Conservation (phyloP, 2,888 invertebrate species). For the Drosophila sordidula region DNA sequence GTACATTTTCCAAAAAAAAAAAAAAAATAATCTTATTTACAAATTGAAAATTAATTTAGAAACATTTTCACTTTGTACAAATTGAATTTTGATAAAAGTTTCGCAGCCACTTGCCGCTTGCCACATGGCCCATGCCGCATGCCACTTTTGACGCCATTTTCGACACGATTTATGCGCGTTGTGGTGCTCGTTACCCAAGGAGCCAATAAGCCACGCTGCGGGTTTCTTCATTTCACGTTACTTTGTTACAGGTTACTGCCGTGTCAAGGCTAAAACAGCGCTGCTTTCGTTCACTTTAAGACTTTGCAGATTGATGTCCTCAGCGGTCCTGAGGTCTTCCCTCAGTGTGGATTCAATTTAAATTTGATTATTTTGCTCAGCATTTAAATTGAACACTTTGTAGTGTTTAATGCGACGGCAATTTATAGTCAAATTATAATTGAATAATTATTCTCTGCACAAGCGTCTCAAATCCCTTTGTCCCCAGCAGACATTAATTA, state of each 20-base stretch:
- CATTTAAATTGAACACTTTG: not conserved
- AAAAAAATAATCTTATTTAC: slow-evolving; percentile 38
- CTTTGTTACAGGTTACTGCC: slow-evolving; percentile 32
- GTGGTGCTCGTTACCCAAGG: slow-evolving; percentile 30
- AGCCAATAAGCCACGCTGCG: slow-evolving; percentile 44
- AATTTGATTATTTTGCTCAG: slow-evolving; percentile 1
- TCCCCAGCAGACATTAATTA: slow-evolving; percentile 39
- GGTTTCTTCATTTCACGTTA: slow-evolving; percentile 28
- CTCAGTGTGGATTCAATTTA: not conserved
- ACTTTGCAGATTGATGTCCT: slow-evolving; percentile 4
- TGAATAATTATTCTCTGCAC: not conserved
- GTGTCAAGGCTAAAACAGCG: slow-evolving; percentile 7
- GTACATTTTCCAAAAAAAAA: not conserved
- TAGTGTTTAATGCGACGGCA: too few species aligned
- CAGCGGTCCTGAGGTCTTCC: not conserved
- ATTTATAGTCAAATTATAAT: slow-evolving; percentile 53
- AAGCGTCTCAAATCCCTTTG: slow-evolving; percentile 25
- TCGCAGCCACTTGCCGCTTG: slow-evolving; percentile 25
- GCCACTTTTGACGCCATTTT: slow-evolving; percentile 45
- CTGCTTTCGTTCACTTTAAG: slow-evolving; percentile 6
- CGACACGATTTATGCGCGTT: slow-evolving; percentile 45
- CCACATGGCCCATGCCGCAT: slow-evolving; percentile 24
- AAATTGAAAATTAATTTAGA: slow-evolving; percentile 51
- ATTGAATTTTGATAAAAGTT: slow-evolving; percentile 70
- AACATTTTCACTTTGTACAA: slow-evolving; percentile 63